Evolutionary conservation across 2,113 vertebrate species (phyloP).

Genomic region (Athene cunicularia): DNA sequence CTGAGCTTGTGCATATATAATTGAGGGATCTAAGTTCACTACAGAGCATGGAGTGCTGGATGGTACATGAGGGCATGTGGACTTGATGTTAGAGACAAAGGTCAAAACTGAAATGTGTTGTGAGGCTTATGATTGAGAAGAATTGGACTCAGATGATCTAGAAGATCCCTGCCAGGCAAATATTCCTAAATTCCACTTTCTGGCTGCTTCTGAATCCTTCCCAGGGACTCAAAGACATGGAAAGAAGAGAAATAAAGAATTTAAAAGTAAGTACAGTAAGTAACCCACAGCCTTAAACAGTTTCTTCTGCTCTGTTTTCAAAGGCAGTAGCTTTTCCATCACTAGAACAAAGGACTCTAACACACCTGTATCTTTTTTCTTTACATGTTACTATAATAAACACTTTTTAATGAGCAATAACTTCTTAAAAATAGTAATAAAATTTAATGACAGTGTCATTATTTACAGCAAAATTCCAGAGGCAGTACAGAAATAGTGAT

Average conservation of each 20-base stretch:
- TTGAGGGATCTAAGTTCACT: background rate
- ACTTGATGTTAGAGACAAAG: background rate
- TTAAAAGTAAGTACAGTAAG: background rate
- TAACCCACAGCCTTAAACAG: background rate
- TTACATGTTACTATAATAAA: background rate
- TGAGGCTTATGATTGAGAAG: background rate
- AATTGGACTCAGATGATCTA: background rate
- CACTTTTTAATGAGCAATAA: background rate
- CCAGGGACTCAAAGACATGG: background rate
- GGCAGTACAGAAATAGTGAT: background rate
- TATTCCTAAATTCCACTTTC: background rate
- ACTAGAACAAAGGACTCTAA: background rate
- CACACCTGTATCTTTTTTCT: background rate
- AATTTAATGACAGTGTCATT: background rate
- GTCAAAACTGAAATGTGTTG: background rate
- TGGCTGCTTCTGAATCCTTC: background rate
- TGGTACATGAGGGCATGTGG: background rate
- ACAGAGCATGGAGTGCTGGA: background rate
- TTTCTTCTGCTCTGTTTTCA: background rate
- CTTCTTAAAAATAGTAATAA: background rate
- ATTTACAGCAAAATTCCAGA: background rate
- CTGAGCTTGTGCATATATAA: background rate
- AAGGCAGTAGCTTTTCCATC: background rate
- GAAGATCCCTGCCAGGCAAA: background rate
- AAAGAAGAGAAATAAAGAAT: background rate